Evolutionary conservation across 2,888 invertebrate genomes (phyloP).

Genomic region (Drosophila robusta): DNA sequence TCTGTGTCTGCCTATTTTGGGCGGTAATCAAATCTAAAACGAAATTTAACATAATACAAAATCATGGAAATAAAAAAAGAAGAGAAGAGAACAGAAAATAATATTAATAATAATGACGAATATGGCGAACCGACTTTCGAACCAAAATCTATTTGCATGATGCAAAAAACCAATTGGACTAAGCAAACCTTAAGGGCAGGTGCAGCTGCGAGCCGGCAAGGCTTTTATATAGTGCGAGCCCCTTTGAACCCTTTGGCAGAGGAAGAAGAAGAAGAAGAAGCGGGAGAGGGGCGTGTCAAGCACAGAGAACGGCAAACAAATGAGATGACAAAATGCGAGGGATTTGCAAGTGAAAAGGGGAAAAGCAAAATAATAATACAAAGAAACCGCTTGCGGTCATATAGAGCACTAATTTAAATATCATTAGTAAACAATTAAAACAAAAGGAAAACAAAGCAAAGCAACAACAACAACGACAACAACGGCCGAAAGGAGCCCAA

Average conservation of each 20-base stretch:
- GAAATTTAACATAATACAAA: too few relatives aligned
- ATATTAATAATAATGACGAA: too few relatives aligned
- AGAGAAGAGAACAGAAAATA: too few relatives aligned
- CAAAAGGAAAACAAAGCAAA: conserved; percentile 44
- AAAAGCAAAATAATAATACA: conserved; percentile 41
- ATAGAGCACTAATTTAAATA: conserved; percentile 80
- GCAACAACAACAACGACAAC: conserved; percentile 8
- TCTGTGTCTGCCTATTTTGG: too few relatives aligned
- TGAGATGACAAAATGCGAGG: conserved; percentile 38
- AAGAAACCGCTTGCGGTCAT: conserved; percentile 63
- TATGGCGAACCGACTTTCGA: too few relatives aligned
- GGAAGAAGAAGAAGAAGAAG: too few relatives aligned
- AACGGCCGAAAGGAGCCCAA: conserved; percentile 11
- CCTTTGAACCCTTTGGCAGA: neutral
- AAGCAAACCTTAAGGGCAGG: too few relatives aligned
- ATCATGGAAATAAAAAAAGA: too few relatives aligned
- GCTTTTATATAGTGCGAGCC: neutral
- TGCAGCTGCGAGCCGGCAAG: too few relatives aligned
- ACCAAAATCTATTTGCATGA: too few relatives aligned
- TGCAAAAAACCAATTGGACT: too few relatives aligned
- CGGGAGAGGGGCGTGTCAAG: conserved; percentile 13
- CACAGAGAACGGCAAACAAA: conserved; percentile 36
- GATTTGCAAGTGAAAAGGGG: conserved; percentile 7
- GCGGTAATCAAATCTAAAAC: too few relatives aligned
- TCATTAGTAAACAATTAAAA: conserved; percentile 78